Base-by-base conservation (phyloP, 2,113 vertebrate species). In the Ammodramus savannarum region DNA sequence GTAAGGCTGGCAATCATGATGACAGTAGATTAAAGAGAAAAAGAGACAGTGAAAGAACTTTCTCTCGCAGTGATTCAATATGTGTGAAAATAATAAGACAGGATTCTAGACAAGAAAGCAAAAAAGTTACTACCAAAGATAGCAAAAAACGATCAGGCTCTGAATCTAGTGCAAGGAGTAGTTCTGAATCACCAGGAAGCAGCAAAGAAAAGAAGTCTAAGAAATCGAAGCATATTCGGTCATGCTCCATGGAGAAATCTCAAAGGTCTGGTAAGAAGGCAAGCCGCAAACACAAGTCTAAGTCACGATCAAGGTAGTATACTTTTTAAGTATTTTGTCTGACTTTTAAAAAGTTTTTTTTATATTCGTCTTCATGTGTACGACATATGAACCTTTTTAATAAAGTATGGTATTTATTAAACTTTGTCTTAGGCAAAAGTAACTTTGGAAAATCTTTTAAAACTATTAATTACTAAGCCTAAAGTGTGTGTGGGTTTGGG, bases 231-330 rank as follows among this genome's bases (percentile, higher is more conserved):
- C 99, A 99, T 98, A 99, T 99, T 98, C 99, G 99, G 78, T 99
- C 99, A 97, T 98, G 98, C 97, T 99, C 99, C 96, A 89, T 98
- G 99, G 99, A 99, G 98, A 99, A 99, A 99, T 99, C 99, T 98
- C 99, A 99, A 99, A 99, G 99, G 99, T 99, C 99, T 99, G 99
- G 99, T 99, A 99, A 99, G 99, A 99, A 99, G 99, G 99, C 99
- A 99, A 99, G 99, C 99, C 99, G 99, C 99, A 99, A 99, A 99
- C 99, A 99, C 99, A 99, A 99, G 99, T 99, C 99, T 99, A 99
- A 99, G 98, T 99, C 99, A 97, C 99, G 99, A 99, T 99, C 99
- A 99, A 99, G 99, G 99, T 99, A 99, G 99, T 99, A 99, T 99
- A 99, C 98, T 98, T 99, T 99, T 99, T 97, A 98, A 97, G 95